These are phyloP conservation scores for Tursiops truncatus DNA, from an alignment of 2,113 vertebrate genomes.

Conservation along the genomic window DNA sequence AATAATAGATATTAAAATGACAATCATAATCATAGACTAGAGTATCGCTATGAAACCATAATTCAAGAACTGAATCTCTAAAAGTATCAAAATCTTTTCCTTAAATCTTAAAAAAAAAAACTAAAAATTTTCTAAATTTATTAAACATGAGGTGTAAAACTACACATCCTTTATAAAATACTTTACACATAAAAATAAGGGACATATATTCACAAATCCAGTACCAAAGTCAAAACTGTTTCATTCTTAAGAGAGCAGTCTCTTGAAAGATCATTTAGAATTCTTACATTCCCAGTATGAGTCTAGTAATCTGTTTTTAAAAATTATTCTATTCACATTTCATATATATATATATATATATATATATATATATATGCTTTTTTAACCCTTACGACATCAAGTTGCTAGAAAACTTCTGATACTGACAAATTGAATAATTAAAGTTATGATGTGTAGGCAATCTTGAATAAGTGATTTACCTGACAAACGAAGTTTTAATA, in stretches of 20 bases:
- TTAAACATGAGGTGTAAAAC: constrained; percentile 31
- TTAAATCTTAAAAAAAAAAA: constrained; percentile 10
- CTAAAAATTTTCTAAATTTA: background rate
- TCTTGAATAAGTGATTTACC: background rate
- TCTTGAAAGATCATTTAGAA: constrained; percentile 12
- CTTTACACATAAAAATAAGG: constrained; percentile 27
- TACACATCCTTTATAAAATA: background rate
- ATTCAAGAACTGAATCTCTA: constrained; percentile 36
- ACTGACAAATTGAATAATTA: background rate
- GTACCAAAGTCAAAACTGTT: background rate
- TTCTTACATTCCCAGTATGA: background rate
- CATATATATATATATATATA: background rate
- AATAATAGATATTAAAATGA: constrained; percentile 61
- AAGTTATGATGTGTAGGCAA: background rate
- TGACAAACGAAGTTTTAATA: constrained; percentile 32
- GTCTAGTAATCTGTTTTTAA: background rate
- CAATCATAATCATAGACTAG: background rate
- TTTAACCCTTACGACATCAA: constrained; percentile 35
- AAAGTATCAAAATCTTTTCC: constrained; percentile 27
- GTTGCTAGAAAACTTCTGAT: background rate
- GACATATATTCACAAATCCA: background rate
- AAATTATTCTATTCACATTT: constrained; percentile 5
- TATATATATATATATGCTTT: background rate
- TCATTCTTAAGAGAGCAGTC: background rate
- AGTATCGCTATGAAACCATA: background rate